Percentiles rank a stretch among this genome's conserved stretches.
phyloP scores from a whole-genome alignment of 2,113 vertebrate genomes.

The Myxocyprinus asiaticus region DNA sequence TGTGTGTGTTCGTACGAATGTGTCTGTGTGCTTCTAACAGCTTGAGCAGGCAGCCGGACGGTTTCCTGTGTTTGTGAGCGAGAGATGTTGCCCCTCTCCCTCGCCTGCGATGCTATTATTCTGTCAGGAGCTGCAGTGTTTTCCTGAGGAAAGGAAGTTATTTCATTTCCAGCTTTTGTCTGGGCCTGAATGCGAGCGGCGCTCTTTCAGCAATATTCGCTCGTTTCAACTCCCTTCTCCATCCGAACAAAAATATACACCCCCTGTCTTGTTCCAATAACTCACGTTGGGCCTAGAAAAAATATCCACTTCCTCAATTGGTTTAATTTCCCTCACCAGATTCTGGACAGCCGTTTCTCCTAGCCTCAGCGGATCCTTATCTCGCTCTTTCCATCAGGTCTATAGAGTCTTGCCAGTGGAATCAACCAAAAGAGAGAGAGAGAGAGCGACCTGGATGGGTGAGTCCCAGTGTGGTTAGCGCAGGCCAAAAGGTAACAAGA shows the following conservation, averaged over 20 bases:
- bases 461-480: conserved; percentile 34
- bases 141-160: conserved; percentile 92
- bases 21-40: conserved; percentile 76
- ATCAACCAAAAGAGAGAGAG: conserved; percentile 40
- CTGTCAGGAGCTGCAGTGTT: conserved; percentile 87
- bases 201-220: conserved; percentile 98
- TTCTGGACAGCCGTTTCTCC: conserved; percentile 87
- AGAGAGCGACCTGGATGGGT: conserved; percentile 43
- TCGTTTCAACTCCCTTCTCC: conserved; percentile 87
- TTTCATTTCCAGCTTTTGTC: conserved; percentile 99
- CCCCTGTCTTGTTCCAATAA: conserved; percentile 85
- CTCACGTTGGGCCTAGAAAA: conserved; percentile 88
- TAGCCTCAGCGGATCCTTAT: conserved; percentile 84
- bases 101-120: conserved; percentile 90
- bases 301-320: conserved; percentile 99
- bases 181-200: conserved; percentile 89
- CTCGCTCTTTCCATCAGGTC: conserved; percentile 86
- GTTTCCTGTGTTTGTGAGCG: conserved; percentile 87
- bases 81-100: conserved; percentile 71
- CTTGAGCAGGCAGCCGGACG: conserved; percentile 81
- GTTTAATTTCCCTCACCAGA: conserved; percentile 84
- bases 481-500: conserved; percentile 35
- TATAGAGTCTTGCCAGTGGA: conserved; percentile 58
- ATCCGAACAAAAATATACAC: conserved; percentile 98
- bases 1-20: conserved; percentile 38